These are phyloP conservation scores for Columba guinea DNA, from an alignment of 2,797 vertebrate species.

Conservation along the genomic window DNA sequence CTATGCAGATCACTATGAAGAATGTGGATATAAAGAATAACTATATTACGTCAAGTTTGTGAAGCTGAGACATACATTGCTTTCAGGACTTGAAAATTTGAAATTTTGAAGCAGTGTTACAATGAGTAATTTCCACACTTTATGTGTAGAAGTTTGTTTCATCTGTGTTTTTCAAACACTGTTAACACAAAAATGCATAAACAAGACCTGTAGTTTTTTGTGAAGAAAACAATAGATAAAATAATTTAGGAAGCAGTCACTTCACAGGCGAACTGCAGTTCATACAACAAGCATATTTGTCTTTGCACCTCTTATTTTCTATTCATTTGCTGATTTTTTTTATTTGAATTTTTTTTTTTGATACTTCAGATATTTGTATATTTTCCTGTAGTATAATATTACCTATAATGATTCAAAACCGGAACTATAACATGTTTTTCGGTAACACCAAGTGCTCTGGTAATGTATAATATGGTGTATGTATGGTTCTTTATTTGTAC, in stretches of 20 bases:
- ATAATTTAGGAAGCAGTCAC: not conserved
- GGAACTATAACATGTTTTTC: not conserved
- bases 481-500: not conserved
- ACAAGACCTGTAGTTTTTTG: not conserved
- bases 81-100: not conserved
- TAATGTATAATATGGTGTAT: not conserved
- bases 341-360: not conserved
- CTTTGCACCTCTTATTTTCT: not conserved
- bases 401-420: not conserved
- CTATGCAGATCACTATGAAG: not conserved
- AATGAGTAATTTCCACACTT: not conserved
- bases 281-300: accelerated
- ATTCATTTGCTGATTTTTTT: not conserved
- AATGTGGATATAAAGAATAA: not conserved
- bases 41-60: not conserved
- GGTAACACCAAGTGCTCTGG: not conserved
- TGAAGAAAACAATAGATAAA: not conserved
- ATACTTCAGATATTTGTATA: not conserved
- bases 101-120: not conserved
- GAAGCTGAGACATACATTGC: not conserved
- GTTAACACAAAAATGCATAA: not conserved
- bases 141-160: not conserved
- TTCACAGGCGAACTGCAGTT: not conserved
- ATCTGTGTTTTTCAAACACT: not conserved
- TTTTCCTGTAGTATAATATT: not conserved